Base-by-base conservation (phyloP, 2,888 invertebrate species). In the Drosophila hamatofila region DNA sequence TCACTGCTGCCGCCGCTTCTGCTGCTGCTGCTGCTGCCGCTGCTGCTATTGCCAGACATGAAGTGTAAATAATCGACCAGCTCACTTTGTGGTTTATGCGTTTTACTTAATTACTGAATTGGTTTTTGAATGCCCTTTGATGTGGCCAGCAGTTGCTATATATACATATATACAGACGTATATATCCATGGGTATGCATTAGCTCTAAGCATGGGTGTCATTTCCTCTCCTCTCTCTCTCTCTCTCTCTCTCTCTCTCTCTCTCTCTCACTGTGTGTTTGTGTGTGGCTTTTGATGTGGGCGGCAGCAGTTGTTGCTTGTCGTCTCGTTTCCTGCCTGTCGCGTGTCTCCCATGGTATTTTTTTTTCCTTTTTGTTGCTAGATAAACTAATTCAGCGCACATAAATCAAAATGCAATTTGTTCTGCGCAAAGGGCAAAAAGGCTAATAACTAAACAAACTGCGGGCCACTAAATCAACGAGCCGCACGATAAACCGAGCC, bases 351-450 rank as follows among this genome's bases (percentile, higher is more conserved):
- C 37, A 37, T 48, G 58, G 21, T 48, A 16, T 57, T 67, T 57
- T 52, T 71, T 67, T 65, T 67, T 57, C 49, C 68, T 67, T 65
- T 55, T 16, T 39, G 3, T 27, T 35, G 35, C 33, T 44, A 81
- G 82, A 82, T 87, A 79, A 82, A 83, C 82, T 75, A 80, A 90
- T 74, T 84, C 72, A 75, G 42, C 65, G 72, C 63, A 89, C 81
- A 90, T 89, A 88, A 90, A 89, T 90, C 90, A 89, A 89, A 89
- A 83, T 90, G 90, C 90, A 89, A 89, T 89, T 89, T 89, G 90
- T 89, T 88, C 78, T 78, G 80, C 72, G 78, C 73, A 78, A 88
- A 87, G 89, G 86, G 89, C 89, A 89, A 89, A 81, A 78, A 83
- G 87, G 84, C 89, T 89, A 86, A 88, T 89, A 88, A 77, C 89